A percentile compares a stretch with the other conserved stretches of the same genome.
Conservation (phyloP, 2,797 vertebrate species). For the Gallinago stenura region DNA sequence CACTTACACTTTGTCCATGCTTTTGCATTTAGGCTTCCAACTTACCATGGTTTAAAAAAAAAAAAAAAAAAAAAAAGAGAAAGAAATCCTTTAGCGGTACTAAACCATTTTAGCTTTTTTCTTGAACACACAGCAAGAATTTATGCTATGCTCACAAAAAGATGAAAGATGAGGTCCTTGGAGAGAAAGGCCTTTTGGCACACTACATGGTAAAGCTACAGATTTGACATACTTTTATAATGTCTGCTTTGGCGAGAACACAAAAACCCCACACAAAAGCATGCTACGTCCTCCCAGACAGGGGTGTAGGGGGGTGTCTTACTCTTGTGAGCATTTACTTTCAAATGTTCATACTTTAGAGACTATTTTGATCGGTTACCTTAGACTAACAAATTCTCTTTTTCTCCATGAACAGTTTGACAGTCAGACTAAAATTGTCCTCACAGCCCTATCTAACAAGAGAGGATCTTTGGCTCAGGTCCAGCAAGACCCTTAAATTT, state of each 20-base stretch:
- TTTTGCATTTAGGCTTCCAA: conserved; percentile 74
- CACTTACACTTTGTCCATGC: conserved; percentile 68
- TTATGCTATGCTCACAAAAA: conserved; percentile 79
- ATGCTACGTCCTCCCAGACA: conserved; percentile 37
- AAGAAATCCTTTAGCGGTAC: conserved; percentile 66
- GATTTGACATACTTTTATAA: conserved; percentile 78
- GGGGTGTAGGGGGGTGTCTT: not conserved
- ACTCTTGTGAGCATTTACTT: conserved; percentile 60
- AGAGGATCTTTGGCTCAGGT: conserved; percentile 35
- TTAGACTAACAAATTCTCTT: conserved; percentile 73
- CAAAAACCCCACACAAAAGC: conserved; percentile 70
- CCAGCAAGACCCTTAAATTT: conserved; percentile 41
- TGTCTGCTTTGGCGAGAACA: conserved; percentile 71
- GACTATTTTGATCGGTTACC: conserved; percentile 67
- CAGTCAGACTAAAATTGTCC: conserved; percentile 33
- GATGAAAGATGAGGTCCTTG: conserved; percentile 81
- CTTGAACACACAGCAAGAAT: conserved; percentile 80
- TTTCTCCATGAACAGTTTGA: conserved; percentile 36
- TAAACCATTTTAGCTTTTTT: conserved; percentile 78
- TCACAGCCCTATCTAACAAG: conserved; percentile 39
- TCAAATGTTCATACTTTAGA: conserved; percentile 66
- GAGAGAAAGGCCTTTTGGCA: conserved; percentile 81
- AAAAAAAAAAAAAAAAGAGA: not conserved
- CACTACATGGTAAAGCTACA: conserved; percentile 73
- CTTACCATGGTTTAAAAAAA: not conserved